Evolutionary conservation across 1,140 invertebrate genomes (phyloP), one percentile per base, ranked within the genome.

Genomic region (Bathynomus jamesi): DNA sequence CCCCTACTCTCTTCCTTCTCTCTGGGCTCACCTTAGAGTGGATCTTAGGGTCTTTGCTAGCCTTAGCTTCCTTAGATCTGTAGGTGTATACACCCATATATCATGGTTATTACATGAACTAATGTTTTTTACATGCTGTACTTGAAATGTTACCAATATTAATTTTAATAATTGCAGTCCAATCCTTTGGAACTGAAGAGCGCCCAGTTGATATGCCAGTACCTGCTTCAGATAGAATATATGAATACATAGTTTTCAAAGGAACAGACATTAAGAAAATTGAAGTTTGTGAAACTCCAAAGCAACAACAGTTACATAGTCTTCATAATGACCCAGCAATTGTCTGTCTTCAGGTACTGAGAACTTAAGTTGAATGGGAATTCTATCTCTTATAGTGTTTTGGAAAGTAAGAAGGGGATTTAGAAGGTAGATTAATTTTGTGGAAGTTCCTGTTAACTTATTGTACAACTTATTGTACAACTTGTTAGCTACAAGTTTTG

Each of bases 241-340:
- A 98, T 84, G 97, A 99, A 80, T 98, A 96, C 82, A 99, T 99
- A 78, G 89, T 99, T 66, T 99, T 99, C 84, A 86, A 96, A 76
- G 97, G 96, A 29, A 90, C 92, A 77, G 97, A 99, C 82, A 99
- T 99, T 80, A 99, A 99, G 84, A 97, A 99, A 82, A 94, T 99
- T 78, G 89, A 94, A 82, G 95, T 99, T 0, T 88, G 88, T 81
- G 87, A 88, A 71, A 89, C 96, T 61, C 86, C 87, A 17, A 86
- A 94, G 81, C 80, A 83, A 28, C 78, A 82, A 53, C 80, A 81
- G 60, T 77, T 82, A 28, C 78, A 79, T 46, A 82, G 83, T 24
- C 80, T 87, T 84, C 92, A 81, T 89, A 82, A 94, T 86, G 95
- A 98, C 86, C 95, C 95, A 67, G 95, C 95, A 62, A 98, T 98